Evolutionary conservation across 2,113 vertebrate species (phyloP), one percentile per base, ranked within the genome.

Genomic region (Chascanopsetta lugubris): DNA sequence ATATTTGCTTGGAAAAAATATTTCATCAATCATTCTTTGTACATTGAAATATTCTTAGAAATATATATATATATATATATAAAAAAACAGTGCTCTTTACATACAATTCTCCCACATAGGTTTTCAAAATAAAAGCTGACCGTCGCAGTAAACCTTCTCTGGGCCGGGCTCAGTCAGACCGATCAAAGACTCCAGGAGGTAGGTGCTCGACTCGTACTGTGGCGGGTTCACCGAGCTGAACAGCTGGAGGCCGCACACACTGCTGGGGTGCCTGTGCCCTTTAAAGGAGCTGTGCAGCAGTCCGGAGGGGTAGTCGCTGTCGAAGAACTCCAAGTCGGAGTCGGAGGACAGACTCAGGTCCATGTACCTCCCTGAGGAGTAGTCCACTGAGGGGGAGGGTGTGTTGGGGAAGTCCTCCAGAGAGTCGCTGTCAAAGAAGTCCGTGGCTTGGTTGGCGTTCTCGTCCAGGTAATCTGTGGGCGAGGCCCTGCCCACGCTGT

Each of bases 311-410:
- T 95, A 98, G 87, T 97, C 96, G 0, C 94, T 91, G 88, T 96
- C 93, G 48, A 97, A 94, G 75, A 97, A 93, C 89, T 96, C 95
- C 36, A 97, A 88, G 75, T 94, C 94, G 8, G 96, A 95, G 1
- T 94, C 94, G 6, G 96, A 97, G 24, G 94, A 94, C 59, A 95
- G 92, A 78, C 95, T 97, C 83, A 95, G 93, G 83, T 97, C 96
- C 6, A 91, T 89, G 0, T 95, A 95, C 75, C 85, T 92, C 78
- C 90, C 89, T 25, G 92, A 92, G 17, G 82, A 72, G 1, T 87
- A 90, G 27, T 95, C 94, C 0, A 76, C 20, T 0, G 90, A 72
- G 34, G 92, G 85, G 0, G 88, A 90, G 21, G 87, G 58, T 0
- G 89, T 91, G 69, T 88, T 89, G 12, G 93, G 88, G 30, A 89